Conservation (phyloP, 2,113 vertebrate species). For the Montifringilla adamsi region DNA sequence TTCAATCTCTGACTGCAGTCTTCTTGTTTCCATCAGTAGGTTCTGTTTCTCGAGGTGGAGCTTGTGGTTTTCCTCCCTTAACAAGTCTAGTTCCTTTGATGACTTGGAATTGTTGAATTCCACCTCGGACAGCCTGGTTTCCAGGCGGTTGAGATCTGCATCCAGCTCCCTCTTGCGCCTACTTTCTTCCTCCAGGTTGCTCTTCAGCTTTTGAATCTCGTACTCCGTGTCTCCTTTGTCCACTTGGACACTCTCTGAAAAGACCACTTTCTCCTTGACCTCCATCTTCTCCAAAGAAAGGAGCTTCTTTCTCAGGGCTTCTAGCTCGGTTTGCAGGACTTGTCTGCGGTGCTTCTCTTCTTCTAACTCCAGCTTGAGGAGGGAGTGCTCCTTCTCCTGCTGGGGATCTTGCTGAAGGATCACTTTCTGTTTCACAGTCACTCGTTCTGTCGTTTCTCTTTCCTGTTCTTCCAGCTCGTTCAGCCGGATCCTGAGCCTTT, state of each 20-base stretch:
- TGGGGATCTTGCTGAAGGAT: conserved; percentile 95
- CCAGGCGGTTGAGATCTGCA: conserved; percentile 76
- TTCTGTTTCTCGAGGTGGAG: conserved; percentile 91
- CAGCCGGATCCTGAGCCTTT: conserved; percentile 83
- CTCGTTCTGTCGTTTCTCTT: conserved; percentile 87
- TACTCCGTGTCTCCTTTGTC: conserved; percentile 89
- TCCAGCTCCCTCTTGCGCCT: conserved; percentile 83
- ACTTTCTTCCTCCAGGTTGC: conserved; percentile 87
- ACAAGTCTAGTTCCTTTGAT: conserved; percentile 87
- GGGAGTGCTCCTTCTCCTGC: conserved; percentile 91
- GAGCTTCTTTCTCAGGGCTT: conserved; percentile 82
- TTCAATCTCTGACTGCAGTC: conserved; percentile 89
- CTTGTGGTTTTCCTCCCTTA: conserved; percentile 91
- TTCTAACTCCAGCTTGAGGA: conserved; percentile 87
- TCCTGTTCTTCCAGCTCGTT: conserved; percentile 84
- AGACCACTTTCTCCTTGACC: conserved; percentile 91
- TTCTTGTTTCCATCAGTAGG: conserved; percentile 86
- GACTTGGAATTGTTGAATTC: conserved; percentile 96
- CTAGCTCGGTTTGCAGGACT: conserved; percentile 86
- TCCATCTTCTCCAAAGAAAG: conserved; percentile 84
- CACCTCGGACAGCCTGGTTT: conserved; percentile 82
- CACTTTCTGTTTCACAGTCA: conserved; percentile 93
- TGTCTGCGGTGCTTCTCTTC: conserved; percentile 87
- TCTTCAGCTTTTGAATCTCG: conserved; percentile 87
- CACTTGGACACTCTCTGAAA: conserved; percentile 92